Evolutionary conservation across 2,888 invertebrate genomes (phyloP).

Genomic region (Salpingus planirostris): DNA sequence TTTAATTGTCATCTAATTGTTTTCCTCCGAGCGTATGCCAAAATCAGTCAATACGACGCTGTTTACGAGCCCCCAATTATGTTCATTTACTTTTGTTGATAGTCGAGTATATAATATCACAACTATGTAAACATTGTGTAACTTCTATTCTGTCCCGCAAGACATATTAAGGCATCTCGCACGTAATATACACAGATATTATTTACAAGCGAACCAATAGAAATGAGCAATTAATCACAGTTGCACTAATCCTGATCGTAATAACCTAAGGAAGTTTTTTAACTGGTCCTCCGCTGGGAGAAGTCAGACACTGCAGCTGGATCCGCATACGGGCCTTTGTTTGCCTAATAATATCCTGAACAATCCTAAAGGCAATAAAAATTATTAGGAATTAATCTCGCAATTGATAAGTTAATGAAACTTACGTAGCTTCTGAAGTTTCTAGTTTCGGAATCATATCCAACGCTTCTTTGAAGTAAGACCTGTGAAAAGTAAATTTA

Average conservation of each 20-base stretch:
- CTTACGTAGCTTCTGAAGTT: constrained; percentile 39
- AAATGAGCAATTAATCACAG: constrained; percentile 16
- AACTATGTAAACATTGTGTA: background rate
- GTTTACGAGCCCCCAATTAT: too few species aligned
- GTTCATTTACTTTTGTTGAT: too few species aligned
- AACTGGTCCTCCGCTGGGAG: constrained; percentile 9
- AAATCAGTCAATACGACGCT: too few species aligned
- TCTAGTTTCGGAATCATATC: constrained; percentile 64
- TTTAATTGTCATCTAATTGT: too few species aligned
- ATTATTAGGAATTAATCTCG: background rate
- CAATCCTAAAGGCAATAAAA: constrained; percentile 40
- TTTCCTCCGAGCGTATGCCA: too few species aligned
- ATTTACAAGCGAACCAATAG: constrained; percentile 4
- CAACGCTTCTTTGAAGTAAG: constrained; percentile 73
- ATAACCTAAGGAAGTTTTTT: constrained; percentile 9
- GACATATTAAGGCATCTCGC: constrained; percentile 10
- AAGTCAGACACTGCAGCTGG: constrained; percentile 54
- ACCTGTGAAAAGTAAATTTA: constrained; percentile 44
- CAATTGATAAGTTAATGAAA: constrained; percentile 2
- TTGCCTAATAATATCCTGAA: constrained; percentile 53
- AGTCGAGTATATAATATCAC: background rate
- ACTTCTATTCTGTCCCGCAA: constrained; percentile 3
- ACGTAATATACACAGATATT: constrained; percentile 4
- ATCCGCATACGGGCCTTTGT: constrained; percentile 60
- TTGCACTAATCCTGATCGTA: constrained; percentile 12